A percentile compares a stretch with the other conserved stretches of the same genome.
These are phyloP conservation scores for Ephydatia muelleri DNA, from an alignment of 37 sponge, comb jelly and placozoan genomes.

Conservation along the genomic window DNA sequence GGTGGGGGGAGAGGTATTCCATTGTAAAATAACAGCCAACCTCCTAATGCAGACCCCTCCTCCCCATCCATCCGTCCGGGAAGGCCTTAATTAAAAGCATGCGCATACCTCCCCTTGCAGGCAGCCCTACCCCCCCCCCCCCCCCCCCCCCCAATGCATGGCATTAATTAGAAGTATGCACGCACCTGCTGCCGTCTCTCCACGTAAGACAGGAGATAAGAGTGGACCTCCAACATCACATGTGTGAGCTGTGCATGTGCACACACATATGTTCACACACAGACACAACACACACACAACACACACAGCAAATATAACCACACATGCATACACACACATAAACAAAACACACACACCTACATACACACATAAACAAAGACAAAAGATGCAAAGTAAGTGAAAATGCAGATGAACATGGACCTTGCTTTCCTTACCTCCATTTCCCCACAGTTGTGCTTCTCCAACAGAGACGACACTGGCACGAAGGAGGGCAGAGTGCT, in stretches of 20 bases:
- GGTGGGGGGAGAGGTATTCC: neutral
- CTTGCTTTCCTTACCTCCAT: slow-evolving; percentile 13
- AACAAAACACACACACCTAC: neutral
- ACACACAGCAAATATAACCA: neutral
- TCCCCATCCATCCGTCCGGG: neutral
- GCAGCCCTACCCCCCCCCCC: too few relatives aligned
- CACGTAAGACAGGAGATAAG: slow-evolving; percentile 33
- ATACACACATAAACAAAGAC: neutral
- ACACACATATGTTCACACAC: neutral
- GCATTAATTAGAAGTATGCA: neutral
- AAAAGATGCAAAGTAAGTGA: neutral
- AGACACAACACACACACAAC: neutral
- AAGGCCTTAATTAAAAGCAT: too few relatives aligned
- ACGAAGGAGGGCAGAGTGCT: slow-evolving; percentile 43
- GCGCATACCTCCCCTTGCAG: too few relatives aligned
- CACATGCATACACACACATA: neutral
- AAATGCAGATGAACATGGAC: neutral
- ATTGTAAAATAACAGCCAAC: neutral
- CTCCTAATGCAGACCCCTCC: neutral
- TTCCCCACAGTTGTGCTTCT: slow-evolving; percentile 16
- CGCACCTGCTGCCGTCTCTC: slow-evolving; percentile 41
- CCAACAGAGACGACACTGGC: slow-evolving; percentile 19
- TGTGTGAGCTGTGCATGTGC: slow-evolving; percentile 8
- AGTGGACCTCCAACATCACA: slow-evolving; percentile 24
- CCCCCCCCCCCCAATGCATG: neutral